A percentile compares a stretch with the other conserved stretches of the same genome.
phyloP scores from a whole-genome alignment of 2,888 invertebrate species.

The Drosophila quasianomalipes region DNA sequence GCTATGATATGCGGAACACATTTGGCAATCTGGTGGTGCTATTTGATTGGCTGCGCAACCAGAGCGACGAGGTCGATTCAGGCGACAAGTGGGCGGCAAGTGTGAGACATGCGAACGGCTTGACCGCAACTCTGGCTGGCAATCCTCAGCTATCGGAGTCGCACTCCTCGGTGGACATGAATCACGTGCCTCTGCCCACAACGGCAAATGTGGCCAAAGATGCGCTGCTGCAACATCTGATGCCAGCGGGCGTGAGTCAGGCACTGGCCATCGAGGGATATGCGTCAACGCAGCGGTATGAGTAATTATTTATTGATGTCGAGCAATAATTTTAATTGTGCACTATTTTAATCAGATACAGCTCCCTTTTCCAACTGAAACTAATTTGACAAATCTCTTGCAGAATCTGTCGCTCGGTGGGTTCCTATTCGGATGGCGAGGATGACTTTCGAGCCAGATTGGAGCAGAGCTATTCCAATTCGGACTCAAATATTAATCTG shows the following conservation, averaged over 20 bases:
- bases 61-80: conserved; percentile 55
- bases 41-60: conserved; percentile 70
- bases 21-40: conserved; percentile 83
- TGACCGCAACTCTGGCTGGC: conserved; percentile 32
- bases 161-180: conserved; percentile 83
- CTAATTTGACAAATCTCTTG: conserved; percentile 5
- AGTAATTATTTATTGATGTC: not conserved
- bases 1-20: conserved; percentile 81
- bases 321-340: not conserved
- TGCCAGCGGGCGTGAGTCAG: conserved; percentile 63
- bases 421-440: conserved; percentile 84
- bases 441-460: conserved; percentile 69
- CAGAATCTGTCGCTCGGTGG: conserved; percentile 83
- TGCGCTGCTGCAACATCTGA: conserved; percentile 61
- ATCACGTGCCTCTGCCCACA: conserved; percentile 77
- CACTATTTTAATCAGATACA: not conserved
- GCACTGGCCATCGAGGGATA: conserved; percentile 71
- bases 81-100: conserved; percentile 11
- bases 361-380: not conserved
- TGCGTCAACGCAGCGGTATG: conserved; percentile 72
- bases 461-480: conserved; percentile 78
- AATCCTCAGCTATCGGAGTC: conserved; percentile 75
- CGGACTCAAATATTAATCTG: conserved; percentile 79
- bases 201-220: conserved; percentile 65
- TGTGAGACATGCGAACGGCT: conserved; percentile 53